Conservation (phyloP, 2,888 invertebrate genomes). For the Peribatodes rhomboidaria region DNA sequence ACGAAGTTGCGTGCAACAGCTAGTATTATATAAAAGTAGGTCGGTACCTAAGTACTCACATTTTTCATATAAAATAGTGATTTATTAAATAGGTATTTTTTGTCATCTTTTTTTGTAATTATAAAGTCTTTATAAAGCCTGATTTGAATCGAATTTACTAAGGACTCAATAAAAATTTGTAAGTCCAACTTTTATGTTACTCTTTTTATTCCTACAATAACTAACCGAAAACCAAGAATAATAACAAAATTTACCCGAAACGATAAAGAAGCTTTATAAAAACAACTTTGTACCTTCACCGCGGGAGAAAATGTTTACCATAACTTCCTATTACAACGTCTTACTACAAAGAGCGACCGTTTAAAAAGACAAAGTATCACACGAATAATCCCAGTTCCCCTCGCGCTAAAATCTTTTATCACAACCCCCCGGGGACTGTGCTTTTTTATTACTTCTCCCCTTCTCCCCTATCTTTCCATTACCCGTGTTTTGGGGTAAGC, state of each 20-base stretch:
- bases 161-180: not conserved
- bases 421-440: conserved; percentile 71
- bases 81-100: too few species aligned
- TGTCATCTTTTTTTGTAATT: too few species aligned
- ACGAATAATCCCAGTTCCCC: conserved; percentile 69
- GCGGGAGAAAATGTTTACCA: conserved; percentile 32
- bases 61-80: too few species aligned
- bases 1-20: too few species aligned
- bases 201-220: not conserved
- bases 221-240: not conserved
- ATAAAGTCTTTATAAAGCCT: too few species aligned
- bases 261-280: conserved; percentile 12
- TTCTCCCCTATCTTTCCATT: conserved; percentile 34
- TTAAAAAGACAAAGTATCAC: conserved; percentile 82
- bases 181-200: not conserved
- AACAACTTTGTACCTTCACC: conserved; percentile 21
- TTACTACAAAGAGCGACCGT: conserved; percentile 62
- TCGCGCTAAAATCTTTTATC: conserved; percentile 79
- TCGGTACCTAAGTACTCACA: too few species aligned
- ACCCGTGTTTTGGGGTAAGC: conserved; percentile 49
- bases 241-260: conserved; percentile 3
- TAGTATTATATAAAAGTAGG: too few species aligned
- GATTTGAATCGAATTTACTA: too few species aligned
- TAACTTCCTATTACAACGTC: conserved; percentile 47
- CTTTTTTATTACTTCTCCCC: conserved; percentile 68